These are phyloP conservation scores for Anolis apletophallus DNA, from an alignment of 2,797 vertebrate species.

Conservation along the genomic window DNA sequence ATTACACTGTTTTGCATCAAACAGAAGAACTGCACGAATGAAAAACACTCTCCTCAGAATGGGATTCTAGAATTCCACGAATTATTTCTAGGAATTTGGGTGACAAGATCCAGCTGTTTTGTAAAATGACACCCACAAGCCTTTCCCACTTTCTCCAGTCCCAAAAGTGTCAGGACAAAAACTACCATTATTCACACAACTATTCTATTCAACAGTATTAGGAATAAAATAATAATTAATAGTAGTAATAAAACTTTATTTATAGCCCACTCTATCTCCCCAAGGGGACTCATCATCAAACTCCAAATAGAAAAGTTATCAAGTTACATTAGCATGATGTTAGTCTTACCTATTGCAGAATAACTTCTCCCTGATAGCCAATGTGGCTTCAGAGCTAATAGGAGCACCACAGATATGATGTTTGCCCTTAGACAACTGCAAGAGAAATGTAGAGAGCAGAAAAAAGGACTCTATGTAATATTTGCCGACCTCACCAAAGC, in stretches of 20 bases:
- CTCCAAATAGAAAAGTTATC: no score
- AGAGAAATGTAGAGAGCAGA: no score
- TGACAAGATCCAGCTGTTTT: not conserved
- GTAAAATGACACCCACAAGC: not conserved
- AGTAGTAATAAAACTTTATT: not conserved
- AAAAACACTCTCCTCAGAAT: not conserved
- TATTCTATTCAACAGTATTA: not conserved
- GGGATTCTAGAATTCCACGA: no score
- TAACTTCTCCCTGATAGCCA: no score
- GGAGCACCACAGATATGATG: no score
- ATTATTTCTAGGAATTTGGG: not conserved
- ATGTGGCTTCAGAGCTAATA: no score
- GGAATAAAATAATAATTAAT: not conserved
- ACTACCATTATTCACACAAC: not conserved
- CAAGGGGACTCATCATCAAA: not conserved
- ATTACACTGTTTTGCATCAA: not conserved
- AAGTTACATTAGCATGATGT: no score
- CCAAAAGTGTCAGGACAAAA: not conserved
- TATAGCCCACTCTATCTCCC: no score
- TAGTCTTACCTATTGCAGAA: no score
- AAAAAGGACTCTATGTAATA: no score
- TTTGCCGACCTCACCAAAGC: no score
- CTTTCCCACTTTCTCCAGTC: not conserved
- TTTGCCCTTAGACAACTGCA: no score
- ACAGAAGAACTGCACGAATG: slow-evolving; percentile 4